Percentiles rank a stretch among this genome's conserved stretches.
phyloP scores from a whole-genome alignment of 2,797 vertebrate species.

The Gymnodraco acuticeps region DNA sequence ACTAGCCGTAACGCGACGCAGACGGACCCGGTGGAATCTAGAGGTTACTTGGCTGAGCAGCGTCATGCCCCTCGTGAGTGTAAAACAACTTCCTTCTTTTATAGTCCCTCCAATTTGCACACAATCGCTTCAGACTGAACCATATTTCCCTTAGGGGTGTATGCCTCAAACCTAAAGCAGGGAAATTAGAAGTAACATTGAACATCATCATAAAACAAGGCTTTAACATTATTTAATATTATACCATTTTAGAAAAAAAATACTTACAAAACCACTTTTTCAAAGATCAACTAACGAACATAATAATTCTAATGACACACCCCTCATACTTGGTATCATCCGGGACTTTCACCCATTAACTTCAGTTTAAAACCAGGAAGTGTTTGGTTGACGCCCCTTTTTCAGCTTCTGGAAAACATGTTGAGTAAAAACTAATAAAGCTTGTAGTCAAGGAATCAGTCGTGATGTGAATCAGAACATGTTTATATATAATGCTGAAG shows the following conservation, averaged over 20 bases:
- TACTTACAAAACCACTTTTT: too few species aligned
- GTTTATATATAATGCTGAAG: too few species aligned
- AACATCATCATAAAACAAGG: neutral
- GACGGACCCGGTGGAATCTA: too few species aligned
- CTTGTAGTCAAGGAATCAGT: too few species aligned
- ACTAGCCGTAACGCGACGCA: too few species aligned
- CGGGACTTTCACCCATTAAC: neutral
- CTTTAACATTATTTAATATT: neutral
- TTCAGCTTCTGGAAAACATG: neutral
- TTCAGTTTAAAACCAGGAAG: conserved; percentile 5
- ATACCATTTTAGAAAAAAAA: neutral
- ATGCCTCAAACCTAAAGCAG: neutral
- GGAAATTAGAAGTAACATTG: neutral
- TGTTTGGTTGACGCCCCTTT: neutral
- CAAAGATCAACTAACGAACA: too few species aligned
- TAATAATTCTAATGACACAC: too few species aligned
- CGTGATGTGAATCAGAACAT: too few species aligned
- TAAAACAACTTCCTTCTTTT: neutral
- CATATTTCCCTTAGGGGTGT: neutral
- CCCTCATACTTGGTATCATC: neutral
- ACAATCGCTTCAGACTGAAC: neutral
- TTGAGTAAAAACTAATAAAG: too few species aligned
- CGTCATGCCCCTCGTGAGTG: neutral
- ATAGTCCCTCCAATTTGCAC: neutral
- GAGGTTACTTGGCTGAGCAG: neutral